Evolutionary conservation across 2,113 vertebrate species (phyloP).

Genomic region (human): DNA sequence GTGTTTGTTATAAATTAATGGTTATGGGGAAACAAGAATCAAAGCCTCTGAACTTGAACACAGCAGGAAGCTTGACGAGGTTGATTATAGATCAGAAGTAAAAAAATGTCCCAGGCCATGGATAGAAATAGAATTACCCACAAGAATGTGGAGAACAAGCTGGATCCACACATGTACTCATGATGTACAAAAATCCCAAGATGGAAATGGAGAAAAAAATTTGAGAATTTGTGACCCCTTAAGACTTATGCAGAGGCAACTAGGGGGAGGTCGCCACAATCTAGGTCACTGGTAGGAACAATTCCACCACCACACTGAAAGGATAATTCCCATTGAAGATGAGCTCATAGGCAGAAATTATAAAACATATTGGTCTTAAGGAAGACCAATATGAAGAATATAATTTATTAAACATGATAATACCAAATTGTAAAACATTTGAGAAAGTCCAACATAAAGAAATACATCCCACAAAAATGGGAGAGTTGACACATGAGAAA

Average conservation of each 20-base stretch:
- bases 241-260: background rate
- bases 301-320: no score
- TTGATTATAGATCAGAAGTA: background rate
- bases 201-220: background rate
- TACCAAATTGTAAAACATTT: background rate
- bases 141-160: background rate
- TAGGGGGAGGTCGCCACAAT: accelerated
- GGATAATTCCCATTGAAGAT: background rate
- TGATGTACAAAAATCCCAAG: background rate
- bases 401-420: background rate
- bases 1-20: background rate
- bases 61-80: background rate
- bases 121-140: background rate
- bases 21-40: background rate
- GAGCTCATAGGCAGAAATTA: background rate
- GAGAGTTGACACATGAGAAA: background rate
- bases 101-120: background rate
- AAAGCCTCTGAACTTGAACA: background rate
- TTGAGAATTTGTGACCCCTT: background rate
- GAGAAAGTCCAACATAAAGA: background rate
- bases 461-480: background rate
- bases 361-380: background rate
- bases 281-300: background rate
- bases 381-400: background rate
- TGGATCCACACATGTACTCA: background rate